Conservation (phyloP, 1,140 invertebrate species). For the Akabosia matsudoensis region DNA sequence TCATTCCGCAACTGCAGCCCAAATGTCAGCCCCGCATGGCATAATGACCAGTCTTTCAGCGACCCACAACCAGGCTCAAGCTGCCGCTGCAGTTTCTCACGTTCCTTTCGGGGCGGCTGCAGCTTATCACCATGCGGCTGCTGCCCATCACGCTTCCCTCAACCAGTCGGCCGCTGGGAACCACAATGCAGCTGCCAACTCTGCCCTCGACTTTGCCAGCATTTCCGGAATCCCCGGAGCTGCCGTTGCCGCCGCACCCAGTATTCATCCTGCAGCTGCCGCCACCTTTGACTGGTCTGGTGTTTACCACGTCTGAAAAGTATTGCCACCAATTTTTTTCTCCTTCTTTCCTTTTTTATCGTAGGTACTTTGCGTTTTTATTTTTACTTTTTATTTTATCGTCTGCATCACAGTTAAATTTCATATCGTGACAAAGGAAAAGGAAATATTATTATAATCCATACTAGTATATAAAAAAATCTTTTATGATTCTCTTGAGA, state of each 20-base stretch:
- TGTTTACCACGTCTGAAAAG: constrained; percentile 23
- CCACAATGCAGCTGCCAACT: neutral
- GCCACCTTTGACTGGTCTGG: constrained; percentile 15
- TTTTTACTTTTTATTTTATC: neutral
- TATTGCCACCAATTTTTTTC: constrained; percentile 18
- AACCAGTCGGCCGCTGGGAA: neutral
- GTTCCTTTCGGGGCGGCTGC: neutral
- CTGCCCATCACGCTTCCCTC: neutral
- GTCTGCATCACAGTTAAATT: no score
- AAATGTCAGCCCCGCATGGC: neutral
- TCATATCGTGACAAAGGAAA: no score
- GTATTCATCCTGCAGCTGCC: neutral
- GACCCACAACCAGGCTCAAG: neutral
- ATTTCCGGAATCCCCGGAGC: neutral
- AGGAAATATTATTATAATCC: no score
- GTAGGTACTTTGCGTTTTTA: neutral
- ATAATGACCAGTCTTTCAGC: constrained; percentile 11
- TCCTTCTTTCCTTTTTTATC: neutral
- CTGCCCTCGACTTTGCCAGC: neutral
- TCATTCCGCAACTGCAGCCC: neutral
- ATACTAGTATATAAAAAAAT: no score
- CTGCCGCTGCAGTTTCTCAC: neutral
- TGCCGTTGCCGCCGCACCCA: neutral
- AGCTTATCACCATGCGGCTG: neutral
- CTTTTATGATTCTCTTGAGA: no score